These are phyloP conservation scores for Epicampocera succincta DNA, from an alignment of 2,888 invertebrate genomes.

Conservation along the genomic window DNA sequence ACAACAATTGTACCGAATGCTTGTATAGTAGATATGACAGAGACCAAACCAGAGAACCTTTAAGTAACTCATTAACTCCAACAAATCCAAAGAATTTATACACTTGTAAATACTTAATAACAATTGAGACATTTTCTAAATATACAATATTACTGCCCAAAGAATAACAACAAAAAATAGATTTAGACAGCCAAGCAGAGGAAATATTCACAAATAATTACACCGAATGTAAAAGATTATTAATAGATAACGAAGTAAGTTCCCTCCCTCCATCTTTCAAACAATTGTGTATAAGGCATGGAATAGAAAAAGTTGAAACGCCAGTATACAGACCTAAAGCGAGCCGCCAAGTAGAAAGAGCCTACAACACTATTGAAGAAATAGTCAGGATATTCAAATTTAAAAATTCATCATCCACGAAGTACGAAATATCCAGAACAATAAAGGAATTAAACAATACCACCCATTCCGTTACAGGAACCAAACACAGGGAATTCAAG, in stretches of 20 bases:
- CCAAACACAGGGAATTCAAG: no score
- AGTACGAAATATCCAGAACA: no score
- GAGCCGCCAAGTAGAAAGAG: not conserved
- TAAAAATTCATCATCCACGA: no score
- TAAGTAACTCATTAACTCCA: not conserved
- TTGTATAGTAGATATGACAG: not conserved
- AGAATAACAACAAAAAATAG: constrained; percentile 5
- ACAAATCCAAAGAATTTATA: not conserved
- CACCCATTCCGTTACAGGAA: no score
- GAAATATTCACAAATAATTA: not conserved
- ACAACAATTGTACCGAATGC: not conserved
- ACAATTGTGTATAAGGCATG: constrained; percentile 15
- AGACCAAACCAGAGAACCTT: not conserved
- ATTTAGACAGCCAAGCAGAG: not conserved
- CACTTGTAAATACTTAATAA: not conserved
- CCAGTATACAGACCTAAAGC: not conserved
- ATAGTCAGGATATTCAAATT: no score
- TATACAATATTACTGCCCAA: not conserved
- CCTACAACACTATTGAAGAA: not conserved
- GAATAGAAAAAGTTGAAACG: not conserved
- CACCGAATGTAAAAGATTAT: not conserved
- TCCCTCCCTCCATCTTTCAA: not conserved
- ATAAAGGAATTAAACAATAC: no score
- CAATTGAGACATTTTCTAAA: constrained; percentile 3
- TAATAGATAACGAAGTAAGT: constrained; percentile 3